Conservation (phyloP, 30 jellyfish, hydroid and myxozoan species). For the Turritopsis dohrnii region DNA sequence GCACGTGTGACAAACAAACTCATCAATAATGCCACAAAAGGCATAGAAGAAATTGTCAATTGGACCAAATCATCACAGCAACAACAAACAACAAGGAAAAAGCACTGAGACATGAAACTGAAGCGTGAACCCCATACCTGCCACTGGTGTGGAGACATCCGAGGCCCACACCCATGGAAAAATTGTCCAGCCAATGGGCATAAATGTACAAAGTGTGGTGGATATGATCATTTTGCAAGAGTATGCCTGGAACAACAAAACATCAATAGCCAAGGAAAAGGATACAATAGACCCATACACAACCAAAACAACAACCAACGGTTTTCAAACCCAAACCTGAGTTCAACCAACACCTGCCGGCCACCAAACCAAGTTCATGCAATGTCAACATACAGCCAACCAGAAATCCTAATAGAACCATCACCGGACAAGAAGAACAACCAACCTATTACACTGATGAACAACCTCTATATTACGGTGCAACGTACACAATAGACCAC, state of each 20-base stretch:
- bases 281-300: too few relatives aligned
- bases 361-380: too few relatives aligned
- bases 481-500: neutral
- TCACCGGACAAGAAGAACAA: too few relatives aligned
- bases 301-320: too few relatives aligned
- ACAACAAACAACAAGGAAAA: too few relatives aligned
- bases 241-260: conserved; percentile 11
- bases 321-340: too few relatives aligned
- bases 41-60: neutral
- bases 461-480: neutral
- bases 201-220: neutral
- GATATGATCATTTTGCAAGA: neutral
- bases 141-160: neutral
- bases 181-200: neutral
- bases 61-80: too few relatives aligned
- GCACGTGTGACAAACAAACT: neutral
- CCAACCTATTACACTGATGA: conserved; percentile 9
- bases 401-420: too few relatives aligned
- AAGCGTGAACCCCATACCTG: neutral
- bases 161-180: neutral
- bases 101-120: too few relatives aligned
- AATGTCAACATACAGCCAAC: too few relatives aligned
- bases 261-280: too few relatives aligned
- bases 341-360: too few relatives aligned
- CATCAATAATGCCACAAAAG: neutral